These are phyloP conservation scores for Siderastrea siderea DNA, from an alignment of 92 coral and sea anemone species.

Conservation along the genomic window DNA sequence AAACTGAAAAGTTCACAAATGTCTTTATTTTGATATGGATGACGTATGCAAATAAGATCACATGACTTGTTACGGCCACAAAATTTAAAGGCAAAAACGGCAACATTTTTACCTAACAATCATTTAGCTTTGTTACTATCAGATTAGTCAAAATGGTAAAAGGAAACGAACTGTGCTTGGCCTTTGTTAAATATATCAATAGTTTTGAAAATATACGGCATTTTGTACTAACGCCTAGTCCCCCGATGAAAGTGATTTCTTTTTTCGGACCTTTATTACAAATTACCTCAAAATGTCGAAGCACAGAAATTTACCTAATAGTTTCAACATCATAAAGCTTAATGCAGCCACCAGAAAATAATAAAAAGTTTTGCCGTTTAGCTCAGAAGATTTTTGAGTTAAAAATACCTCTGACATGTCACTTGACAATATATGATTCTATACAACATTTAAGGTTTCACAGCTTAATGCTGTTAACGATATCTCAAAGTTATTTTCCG, in stretches of 20 bases:
- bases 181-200: background rate
- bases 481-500: background rate
- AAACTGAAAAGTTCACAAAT: too few relatives aligned
- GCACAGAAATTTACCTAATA: constrained; percentile 2
- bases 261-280: background rate
- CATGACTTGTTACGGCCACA: background rate
- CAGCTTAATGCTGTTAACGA: background rate
- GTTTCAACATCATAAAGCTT: too few relatives aligned
- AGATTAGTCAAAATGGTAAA: too few relatives aligned
- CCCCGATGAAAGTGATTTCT: background rate
- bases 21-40: background rate
- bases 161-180: background rate
- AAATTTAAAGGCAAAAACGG: background rate
- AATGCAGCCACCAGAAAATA: too few relatives aligned
- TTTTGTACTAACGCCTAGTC: too few relatives aligned
- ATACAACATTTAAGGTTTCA: background rate
- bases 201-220: background rate
- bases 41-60: too few relatives aligned
- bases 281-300: background rate
- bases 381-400: background rate
- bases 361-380: too few relatives aligned
- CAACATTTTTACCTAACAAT: background rate
- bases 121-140: background rate
- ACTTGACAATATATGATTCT: background rate
- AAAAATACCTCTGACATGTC: background rate